Evolutionary conservation across 2,113 vertebrate genomes (phyloP), one percentile per base, ranked within the genome.

Genomic region (Ammodytes marinus): DNA sequence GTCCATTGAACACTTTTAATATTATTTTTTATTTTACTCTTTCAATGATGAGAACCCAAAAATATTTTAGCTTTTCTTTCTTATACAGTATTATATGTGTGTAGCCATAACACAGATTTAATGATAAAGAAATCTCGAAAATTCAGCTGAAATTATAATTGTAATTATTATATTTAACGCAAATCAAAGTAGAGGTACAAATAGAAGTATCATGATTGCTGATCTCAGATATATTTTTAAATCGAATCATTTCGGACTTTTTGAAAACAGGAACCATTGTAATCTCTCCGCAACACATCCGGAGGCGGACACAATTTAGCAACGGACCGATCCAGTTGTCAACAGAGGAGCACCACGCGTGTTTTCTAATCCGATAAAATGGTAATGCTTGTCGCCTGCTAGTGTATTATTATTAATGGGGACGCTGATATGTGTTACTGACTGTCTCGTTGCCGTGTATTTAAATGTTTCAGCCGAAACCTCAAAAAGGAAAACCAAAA

Each of bases 401-500:
- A 3, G 3, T 8, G 0, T 13, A 3, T 6, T 39, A 5, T 3
- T 6, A 2, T 8, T 2, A 0, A 4, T 27, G 11, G 27, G 27
- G 27, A 27, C 27, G 13, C 5, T 5, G 8, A 14, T 2, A 4
- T 12, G 42, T 9, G 6, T 6, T 0, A 37, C 3, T 10, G 12
- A 4, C 40, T 49, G 4, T 45, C 63, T 8, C 45, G 4, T 61
- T 19, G 0, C 14, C 3, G 45, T 1, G 6, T 39, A 6, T 27
- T 54, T 5, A 0, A 61, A 35, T 76, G 40, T 92, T 95, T 86
- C 88, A 99, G 98, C 98, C 98, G 43, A 99, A 99, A 86, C 83
- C 80, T 76, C 90, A 66, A 19, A 99, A 96, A 80, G 92, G 89
- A 7, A 97, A 96, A 74, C 92, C 89, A 6, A 97, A 96, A 88